A percentile compares a stretch with the other conserved stretches of the same genome.
These are phyloP conservation scores for Willisornis vidua DNA, from an alignment of 2,113 vertebrate species.

Conservation along the genomic window DNA sequence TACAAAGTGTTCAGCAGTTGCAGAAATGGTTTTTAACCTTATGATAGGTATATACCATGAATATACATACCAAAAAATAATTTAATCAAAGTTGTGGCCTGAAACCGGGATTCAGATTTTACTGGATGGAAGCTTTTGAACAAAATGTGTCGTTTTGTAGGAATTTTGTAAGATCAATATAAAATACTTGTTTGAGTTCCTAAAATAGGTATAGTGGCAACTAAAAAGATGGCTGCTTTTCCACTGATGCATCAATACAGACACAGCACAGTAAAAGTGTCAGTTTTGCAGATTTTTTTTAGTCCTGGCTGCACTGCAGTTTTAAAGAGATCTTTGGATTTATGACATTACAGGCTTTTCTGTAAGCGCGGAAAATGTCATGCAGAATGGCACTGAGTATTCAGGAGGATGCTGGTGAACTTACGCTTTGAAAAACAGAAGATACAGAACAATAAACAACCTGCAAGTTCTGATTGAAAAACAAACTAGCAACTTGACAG, in stretches of 20 bases:
- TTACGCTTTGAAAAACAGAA: neutral
- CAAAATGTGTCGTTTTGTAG: neutral
- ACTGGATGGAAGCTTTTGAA: neutral
- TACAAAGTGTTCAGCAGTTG: neutral
- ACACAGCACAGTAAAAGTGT: neutral
- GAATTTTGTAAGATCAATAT: neutral
- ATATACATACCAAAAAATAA: neutral
- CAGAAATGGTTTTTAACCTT: neutral
- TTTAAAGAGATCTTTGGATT: constrained; percentile 23
- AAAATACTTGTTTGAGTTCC: neutral
- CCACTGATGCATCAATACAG: neutral
- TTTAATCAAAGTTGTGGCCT: neutral
- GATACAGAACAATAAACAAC: neutral
- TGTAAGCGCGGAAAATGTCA: neutral
- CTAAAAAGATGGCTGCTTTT: constrained; percentile 41
- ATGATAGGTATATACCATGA: neutral
- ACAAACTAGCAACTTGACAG: neutral
- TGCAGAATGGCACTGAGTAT: neutral
- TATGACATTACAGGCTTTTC: neutral
- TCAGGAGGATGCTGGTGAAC: neutral
- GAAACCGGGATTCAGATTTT: neutral
- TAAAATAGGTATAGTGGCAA: neutral
- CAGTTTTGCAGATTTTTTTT: constrained; percentile 22
- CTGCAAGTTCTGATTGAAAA: neutral
- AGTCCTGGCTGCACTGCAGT: neutral